phyloP scores from a whole-genome alignment of 2,888 invertebrate genomes.

The Tinea pellionella region DNA sequence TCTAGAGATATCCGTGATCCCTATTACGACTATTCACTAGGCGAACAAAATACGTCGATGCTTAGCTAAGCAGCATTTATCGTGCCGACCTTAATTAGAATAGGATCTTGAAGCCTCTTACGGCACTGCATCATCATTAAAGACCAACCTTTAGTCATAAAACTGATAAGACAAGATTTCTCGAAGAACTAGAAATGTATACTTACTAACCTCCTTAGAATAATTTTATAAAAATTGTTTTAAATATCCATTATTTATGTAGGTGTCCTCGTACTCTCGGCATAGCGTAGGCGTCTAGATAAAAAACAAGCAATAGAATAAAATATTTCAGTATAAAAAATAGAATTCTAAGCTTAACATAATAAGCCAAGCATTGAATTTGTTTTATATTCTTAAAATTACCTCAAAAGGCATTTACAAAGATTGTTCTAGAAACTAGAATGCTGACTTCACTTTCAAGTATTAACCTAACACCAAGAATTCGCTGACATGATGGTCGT shows the following conservation, averaged over 20 bases:
- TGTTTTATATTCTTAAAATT: neutral
- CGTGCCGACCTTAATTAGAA: constrained; percentile 28
- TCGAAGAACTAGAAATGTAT: neutral
- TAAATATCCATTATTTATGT: too few species aligned
- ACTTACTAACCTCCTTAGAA: too few species aligned
- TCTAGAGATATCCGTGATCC: neutral
- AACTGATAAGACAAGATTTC: neutral
- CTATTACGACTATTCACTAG: neutral
- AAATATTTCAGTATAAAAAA: too few species aligned
- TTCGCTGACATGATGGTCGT: neutral
- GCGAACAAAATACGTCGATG: neutral
- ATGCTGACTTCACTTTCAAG: neutral
- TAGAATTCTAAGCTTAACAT: too few species aligned
- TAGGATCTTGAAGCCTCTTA: constrained; percentile 21
- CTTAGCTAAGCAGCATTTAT: constrained; percentile 24
- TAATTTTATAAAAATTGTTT: too few species aligned
- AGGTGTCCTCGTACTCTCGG: too few species aligned
- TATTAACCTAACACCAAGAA: neutral
- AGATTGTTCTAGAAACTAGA: neutral
- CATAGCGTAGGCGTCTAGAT: too few species aligned
- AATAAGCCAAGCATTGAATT: neutral
- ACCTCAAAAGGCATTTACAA: neutral
- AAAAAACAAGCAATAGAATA: too few species aligned
- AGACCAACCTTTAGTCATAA: neutral
- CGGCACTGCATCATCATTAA: neutral